These are phyloP conservation scores for Stictocephala bisonia DNA, from an alignment of 2,888 invertebrate genomes.

Conservation along the genomic window DNA sequence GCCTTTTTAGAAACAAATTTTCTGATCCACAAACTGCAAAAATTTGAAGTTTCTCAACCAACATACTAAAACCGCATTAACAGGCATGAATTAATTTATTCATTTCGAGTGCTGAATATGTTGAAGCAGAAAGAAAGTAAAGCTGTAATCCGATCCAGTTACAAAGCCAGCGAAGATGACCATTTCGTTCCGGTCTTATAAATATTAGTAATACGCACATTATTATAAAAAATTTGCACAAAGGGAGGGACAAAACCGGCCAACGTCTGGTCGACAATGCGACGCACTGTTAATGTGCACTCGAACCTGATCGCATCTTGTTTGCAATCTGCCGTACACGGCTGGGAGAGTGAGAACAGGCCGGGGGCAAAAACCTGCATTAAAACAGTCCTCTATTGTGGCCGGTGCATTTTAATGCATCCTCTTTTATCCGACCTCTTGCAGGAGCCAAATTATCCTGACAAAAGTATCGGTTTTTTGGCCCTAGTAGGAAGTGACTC, in stretches of 20 bases:
- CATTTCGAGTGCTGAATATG: too few species aligned
- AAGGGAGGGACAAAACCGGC: conserved; percentile 18
- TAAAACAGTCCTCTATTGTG: conserved; percentile 33
- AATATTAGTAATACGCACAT: conserved; percentile 29
- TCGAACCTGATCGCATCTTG: conserved; percentile 6
- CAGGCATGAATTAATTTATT: too few species aligned
- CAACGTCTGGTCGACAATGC: conserved; percentile 12
- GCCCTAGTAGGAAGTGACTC: conserved; percentile 28
- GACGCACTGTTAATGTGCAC: conserved; percentile 35
- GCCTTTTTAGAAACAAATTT: too few species aligned
- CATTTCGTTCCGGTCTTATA: conserved; percentile 21
- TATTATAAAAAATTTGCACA: not conserved
- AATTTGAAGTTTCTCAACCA: too few species aligned
- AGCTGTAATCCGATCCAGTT: too few species aligned
- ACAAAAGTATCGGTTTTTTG: conserved; percentile 39
- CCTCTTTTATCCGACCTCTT: conserved; percentile 36
- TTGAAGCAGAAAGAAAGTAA: too few species aligned
- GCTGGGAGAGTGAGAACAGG: conserved; percentile 37
- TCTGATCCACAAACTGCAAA: too few species aligned
- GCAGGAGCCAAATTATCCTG: conserved; percentile 29
- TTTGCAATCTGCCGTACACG: not conserved
- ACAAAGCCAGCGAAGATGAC: too few species aligned
- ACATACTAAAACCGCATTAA: too few species aligned
- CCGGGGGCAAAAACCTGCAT: conserved; percentile 9
- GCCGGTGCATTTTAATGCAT: conserved; percentile 38